A percentile compares a stretch with the other conserved stretches of the same genome.
Conservation (phyloP, 2,888 invertebrate genomes). For the Endotricha flammealis region DNA sequence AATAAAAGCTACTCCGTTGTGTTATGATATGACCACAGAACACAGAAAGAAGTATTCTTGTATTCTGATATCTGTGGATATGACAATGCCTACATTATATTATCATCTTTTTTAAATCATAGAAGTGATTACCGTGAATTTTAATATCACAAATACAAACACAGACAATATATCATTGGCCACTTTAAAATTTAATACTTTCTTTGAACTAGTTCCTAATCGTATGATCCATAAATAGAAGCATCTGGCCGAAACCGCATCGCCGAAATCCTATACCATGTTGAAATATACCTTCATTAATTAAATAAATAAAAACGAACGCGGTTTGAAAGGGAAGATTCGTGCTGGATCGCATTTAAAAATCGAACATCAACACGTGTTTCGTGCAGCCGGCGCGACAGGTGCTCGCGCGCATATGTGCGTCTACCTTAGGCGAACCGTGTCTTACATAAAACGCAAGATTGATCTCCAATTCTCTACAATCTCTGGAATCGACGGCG, state of each 20-base stretch:
- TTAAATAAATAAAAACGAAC: conserved; percentile 33
- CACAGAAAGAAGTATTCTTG: too few relatives aligned
- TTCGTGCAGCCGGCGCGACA: conserved; percentile 39
- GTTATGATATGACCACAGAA: too few relatives aligned
- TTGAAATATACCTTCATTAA: conserved; percentile 26
- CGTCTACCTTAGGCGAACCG: conserved; percentile 28
- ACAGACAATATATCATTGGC: not conserved
- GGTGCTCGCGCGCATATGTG: conserved; percentile 36
- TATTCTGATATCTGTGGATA: not conserved
- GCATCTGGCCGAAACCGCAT: conserved; percentile 24
- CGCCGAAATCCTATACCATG: conserved; percentile 22
- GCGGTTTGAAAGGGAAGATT: conserved; percentile 33
- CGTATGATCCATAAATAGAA: conserved; percentile 23
- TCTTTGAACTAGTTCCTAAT: conserved; percentile 20
- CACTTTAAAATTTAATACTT: not conserved
- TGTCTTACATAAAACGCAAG: not conserved
- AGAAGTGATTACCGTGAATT: too few relatives aligned
- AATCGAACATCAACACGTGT: conserved; percentile 39
- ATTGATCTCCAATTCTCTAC: too few relatives aligned
- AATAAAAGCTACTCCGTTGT: too few relatives aligned
- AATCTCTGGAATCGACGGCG: too few relatives aligned
- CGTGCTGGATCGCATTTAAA: conserved; percentile 33
- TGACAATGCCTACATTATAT: not conserved
- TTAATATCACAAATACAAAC: too few relatives aligned
- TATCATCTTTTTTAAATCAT: not conserved